Evolutionary conservation across 2,888 invertebrate genomes (phyloP).

Genomic region (Drosophila picticornis): DNA sequence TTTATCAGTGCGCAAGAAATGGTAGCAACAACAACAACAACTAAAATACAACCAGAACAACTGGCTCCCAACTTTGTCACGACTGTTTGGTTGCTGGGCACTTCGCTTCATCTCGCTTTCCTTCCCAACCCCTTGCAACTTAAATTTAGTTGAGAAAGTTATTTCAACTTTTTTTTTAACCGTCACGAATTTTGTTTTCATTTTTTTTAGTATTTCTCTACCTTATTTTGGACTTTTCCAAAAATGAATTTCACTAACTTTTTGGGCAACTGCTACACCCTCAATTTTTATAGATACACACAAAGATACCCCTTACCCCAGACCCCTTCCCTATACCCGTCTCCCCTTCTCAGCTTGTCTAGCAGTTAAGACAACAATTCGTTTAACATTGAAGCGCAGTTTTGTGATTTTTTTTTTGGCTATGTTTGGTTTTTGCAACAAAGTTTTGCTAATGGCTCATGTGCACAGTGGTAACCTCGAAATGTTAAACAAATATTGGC

Average conservation of each 20-base stretch:
- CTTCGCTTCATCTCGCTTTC: constrained; percentile 3
- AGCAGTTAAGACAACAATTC: constrained; percentile 79
- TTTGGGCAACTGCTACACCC: constrained; percentile 48
- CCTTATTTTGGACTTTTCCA: constrained; percentile 68
- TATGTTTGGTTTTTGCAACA: constrained; percentile 22
- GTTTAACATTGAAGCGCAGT: constrained; percentile 76
- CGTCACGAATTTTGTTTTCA: constrained; percentile 31
- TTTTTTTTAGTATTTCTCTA: constrained; percentile 36
- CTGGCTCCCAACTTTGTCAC: constrained; percentile 71
- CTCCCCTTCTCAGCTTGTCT: constrained; percentile 33
- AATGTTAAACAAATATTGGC: background rate
- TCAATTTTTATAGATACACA: constrained; percentile 44
- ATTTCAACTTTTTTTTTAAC: constrained; percentile 72
- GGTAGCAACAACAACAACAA: constrained; percentile 32
- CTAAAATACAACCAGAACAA: constrained; percentile 30
- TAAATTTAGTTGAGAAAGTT: constrained; percentile 80
- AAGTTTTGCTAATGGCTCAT: constrained; percentile 68
- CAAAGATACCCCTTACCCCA: background rate
- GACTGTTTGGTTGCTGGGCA: constrained; percentile 43
- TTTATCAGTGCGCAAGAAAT: constrained; percentile 63
- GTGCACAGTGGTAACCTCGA: constrained; percentile 59
- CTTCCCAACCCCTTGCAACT: constrained; percentile 50
- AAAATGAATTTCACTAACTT: constrained; percentile 77
- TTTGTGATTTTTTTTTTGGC: constrained; percentile 25
- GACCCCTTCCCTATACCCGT: accelerated